Base-by-base conservation (phyloP, 2,113 vertebrate genomes). In the Mesocricetus auratus region DNA sequence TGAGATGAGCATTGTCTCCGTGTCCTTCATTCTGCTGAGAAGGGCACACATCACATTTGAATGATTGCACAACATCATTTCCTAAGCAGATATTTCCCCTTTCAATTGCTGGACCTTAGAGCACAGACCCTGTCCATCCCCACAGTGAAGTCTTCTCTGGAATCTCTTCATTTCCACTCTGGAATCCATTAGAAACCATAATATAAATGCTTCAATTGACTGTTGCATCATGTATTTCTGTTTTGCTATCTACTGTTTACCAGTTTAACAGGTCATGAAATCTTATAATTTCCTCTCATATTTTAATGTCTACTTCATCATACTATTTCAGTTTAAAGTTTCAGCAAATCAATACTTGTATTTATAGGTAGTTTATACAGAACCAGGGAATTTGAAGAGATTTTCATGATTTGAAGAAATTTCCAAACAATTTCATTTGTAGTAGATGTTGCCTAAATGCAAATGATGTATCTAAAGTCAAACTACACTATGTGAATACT, bases 391-490 rank as follows among this genome's bases (percentile, higher is more conserved):
- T 64, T 26, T n/a, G 26, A n/a, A 47, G 21, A 36, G 11, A 22
- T n/a, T 19, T 45, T 3, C 11, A 26, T 2, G 5, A 71, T n/a
- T 83, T 45, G 71, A 31, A 79, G 31, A 90, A 56, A 73, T 82
- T 78, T 81, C 39, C 71, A 87, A 78, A 90, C 73, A 69, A 86
- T 82, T 77, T 93, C 5, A 71, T n/a, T 1, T 21, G 10, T 78
- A 60, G 36, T 94, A 81, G 7, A 10, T 86, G 94, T 97, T 86
- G 8, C 73, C 47, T n/a, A 89, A 75, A 64, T 17, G 21, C 9
- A 78, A 93, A 91, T 17, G 53, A 79, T 82, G 82, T 45, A 93
- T 79, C 0, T 60, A 50, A 5, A 86, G 9, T 39, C 19, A 6
- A 71, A 24, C 5, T 45, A 7, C 16, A 73, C 19, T 68, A 77